Percentiles rank a stretch among this genome's conserved stretches.
phyloP scores from a whole-genome alignment of 2,888 invertebrate species.

The Iphiclides podalirius region DNA sequence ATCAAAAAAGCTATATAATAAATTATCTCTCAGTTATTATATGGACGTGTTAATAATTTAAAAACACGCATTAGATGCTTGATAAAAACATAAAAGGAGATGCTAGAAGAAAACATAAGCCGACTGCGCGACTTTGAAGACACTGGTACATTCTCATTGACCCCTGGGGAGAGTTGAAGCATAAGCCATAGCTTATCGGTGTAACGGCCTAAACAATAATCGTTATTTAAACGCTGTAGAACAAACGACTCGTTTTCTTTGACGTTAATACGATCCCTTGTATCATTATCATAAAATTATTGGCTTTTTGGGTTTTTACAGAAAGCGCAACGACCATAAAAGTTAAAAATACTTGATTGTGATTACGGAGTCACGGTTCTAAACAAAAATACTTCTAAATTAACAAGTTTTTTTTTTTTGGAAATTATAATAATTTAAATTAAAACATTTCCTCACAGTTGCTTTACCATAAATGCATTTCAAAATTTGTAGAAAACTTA shows the following conservation, averaged over 20 bases:
- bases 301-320: neutral
- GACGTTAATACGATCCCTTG: neutral
- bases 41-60: too few species aligned
- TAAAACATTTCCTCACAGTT: too few species aligned
- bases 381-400: too few species aligned
- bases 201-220: constrained; percentile 5
- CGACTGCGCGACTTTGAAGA: neutral
- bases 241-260: constrained; percentile 6
- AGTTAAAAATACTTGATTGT: too few species aligned
- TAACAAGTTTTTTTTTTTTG: too few species aligned
- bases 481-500: too few species aligned
- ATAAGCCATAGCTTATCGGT: constrained; percentile 16
- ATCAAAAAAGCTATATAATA: too few species aligned
- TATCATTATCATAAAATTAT: constrained; percentile 1
- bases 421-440: too few species aligned
- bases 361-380: too few species aligned
- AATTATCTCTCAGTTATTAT: too few species aligned
- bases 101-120: neutral
- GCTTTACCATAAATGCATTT: too few species aligned
- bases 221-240: constrained; percentile 7
- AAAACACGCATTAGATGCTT: too few species aligned
- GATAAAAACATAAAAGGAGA: constrained; percentile 15
- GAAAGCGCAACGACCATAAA: neutral
- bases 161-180: constrained; percentile 17
- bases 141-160: constrained; percentile 2